Conservation (phyloP, 2,888 invertebrate genomes). For the Lycia hirtaria region DNA sequence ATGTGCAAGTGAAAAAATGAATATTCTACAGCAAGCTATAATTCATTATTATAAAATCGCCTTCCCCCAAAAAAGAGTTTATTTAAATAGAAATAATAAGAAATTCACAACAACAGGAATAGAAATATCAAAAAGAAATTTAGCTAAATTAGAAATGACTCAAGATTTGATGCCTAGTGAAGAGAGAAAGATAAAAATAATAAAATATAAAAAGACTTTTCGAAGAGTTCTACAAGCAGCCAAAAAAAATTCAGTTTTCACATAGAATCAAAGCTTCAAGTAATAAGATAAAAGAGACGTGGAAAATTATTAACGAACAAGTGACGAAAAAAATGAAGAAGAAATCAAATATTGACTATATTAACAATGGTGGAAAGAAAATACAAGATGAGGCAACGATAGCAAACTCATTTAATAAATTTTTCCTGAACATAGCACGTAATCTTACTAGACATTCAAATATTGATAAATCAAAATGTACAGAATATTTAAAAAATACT, state of each 20-base stretch:
- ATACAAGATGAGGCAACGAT: background rate
- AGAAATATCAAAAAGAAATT: no score
- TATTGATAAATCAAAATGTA: background rate
- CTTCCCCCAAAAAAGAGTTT: background rate
- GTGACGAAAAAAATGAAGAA: background rate
- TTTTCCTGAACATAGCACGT: background rate
- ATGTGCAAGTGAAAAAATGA: no score
- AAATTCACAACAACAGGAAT: background rate
- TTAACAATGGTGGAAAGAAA: background rate
- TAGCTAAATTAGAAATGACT: background rate
- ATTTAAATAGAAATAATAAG: no score
- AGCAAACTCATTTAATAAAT: background rate
- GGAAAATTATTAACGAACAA: background rate
- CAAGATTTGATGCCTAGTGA: background rate
- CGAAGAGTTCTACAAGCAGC: background rate
- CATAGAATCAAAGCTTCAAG: background rate
- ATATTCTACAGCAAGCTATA: background rate
- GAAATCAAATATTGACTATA: background rate
- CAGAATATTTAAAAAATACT: background rate
- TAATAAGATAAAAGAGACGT: background rate
- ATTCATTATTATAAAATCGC: constrained; percentile 1
- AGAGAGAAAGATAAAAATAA: background rate
- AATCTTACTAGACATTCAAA: background rate
- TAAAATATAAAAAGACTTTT: background rate
- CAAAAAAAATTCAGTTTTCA: background rate